Conservation (phyloP, 2,888 invertebrate genomes). For the Dexiosoma caninum region DNA sequence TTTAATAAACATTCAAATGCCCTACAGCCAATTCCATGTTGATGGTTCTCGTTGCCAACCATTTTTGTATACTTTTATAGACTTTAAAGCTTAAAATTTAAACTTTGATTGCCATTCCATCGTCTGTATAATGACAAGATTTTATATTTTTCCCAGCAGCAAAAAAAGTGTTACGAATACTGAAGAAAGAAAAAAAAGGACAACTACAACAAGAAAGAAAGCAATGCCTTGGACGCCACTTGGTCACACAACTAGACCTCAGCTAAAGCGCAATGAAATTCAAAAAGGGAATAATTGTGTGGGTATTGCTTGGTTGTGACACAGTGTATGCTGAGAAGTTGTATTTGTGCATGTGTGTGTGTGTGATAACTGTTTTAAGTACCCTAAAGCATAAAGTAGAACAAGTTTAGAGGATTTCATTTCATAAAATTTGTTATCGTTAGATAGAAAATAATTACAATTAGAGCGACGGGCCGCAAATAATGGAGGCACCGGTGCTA, state of each 20-base stretch:
- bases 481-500: too few relatives aligned
- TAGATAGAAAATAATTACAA: constrained; percentile 22
- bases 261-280: constrained; percentile 15
- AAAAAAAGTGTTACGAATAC: constrained; percentile 25
- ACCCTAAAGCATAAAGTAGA: constrained; percentile 59
- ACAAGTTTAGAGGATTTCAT: constrained; percentile 57
- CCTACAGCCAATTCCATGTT: background rate
- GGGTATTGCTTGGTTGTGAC: background rate
- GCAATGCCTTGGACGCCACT: constrained; percentile 50
- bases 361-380: constrained; percentile 49
- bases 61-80: background rate
- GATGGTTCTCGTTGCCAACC: background rate
- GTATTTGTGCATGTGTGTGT: background rate
- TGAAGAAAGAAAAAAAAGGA: background rate
- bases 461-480: constrained; percentile 10
- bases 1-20: background rate
- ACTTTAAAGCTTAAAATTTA: constrained; percentile 23
- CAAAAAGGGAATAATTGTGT: constrained; percentile 15
- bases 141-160: constrained; percentile 5
- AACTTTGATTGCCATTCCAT: constrained; percentile 39
- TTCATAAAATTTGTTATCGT: constrained; percentile 12
- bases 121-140: constrained; percentile 8
- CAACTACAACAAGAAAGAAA: constrained; percentile 15
- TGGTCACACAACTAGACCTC: constrained; percentile 39
- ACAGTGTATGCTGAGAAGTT: background rate